Conservation (phyloP, 1,140 invertebrate species). For the Drosophila serrata region DNA sequence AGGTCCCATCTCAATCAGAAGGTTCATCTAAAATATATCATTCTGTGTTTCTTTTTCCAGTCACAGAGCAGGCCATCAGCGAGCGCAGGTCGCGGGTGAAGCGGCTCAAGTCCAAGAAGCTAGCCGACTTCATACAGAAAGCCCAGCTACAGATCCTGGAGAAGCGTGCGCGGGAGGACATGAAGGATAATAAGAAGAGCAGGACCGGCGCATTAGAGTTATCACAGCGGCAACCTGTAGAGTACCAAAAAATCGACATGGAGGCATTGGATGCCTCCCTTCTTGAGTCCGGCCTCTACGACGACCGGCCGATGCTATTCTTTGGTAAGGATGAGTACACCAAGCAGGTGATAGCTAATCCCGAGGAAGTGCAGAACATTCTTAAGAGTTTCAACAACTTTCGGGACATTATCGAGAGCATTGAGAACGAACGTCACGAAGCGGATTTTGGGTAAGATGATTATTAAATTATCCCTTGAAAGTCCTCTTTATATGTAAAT, state of each 20-base stretch:
- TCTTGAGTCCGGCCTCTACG: conserved; percentile 65
- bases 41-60: conserved; percentile 84
- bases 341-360: conserved; percentile 63
- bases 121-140: conserved; percentile 88
- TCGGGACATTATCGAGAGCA: conserved; percentile 85
- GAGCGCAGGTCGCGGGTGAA: conserved; percentile 88
- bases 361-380: conserved; percentile 71
- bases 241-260: conserved; percentile 76
- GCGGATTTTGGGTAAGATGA: conserved; percentile 45
- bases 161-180: conserved; percentile 71
- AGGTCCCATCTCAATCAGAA: neutral
- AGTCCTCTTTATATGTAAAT: neutral
- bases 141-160: conserved; percentile 85
- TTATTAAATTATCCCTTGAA: neutral
- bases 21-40: too few species aligned
- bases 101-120: conserved; percentile 88
- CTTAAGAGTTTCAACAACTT: conserved; percentile 78
- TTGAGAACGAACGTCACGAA: conserved; percentile 86
- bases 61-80: conserved; percentile 87
- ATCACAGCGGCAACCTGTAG: conserved; percentile 59
- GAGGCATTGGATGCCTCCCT: conserved; percentile 66
- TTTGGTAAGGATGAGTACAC: conserved; percentile 78
- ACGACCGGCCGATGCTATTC: conserved; percentile 79
- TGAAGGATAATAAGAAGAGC: conserved; percentile 63
- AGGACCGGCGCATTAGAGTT: conserved; percentile 73